A percentile compares a stretch with the other conserved stretches of the same genome.
Conservation (phyloP, 1,140 invertebrate genomes). For the Dufourea novaeangliae region DNA sequence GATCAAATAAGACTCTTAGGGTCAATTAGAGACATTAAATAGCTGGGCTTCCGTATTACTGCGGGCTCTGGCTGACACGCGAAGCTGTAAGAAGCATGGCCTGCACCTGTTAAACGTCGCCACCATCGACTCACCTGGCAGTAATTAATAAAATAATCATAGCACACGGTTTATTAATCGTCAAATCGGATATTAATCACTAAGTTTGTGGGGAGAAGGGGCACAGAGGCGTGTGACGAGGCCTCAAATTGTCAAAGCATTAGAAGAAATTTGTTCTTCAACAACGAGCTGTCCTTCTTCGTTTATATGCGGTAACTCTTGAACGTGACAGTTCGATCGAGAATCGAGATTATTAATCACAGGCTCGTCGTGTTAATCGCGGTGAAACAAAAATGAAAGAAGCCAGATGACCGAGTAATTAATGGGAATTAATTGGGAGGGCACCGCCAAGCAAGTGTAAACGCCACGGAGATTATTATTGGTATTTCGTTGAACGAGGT, state of each 20-base stretch:
- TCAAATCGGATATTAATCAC: constrained; percentile 45
- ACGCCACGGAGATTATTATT: constrained; percentile 12
- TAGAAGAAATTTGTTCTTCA: not conserved
- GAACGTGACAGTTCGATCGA: constrained; percentile 22
- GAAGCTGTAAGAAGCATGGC: constrained; percentile 76
- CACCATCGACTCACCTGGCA: constrained; percentile 71
- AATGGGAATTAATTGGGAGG: constrained; percentile 52
- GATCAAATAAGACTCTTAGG: constrained; percentile 8
- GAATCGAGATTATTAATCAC: constrained; percentile 56
- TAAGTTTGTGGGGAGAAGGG: not conserved
- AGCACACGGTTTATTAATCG: constrained; percentile 29
- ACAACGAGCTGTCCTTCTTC: too few species aligned
- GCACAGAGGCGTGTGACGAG: not conserved
- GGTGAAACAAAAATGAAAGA: constrained; percentile 33
- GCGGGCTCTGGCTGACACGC: constrained; percentile 58
- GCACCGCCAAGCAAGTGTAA: constrained; percentile 73
- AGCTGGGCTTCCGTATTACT: constrained; percentile 62
- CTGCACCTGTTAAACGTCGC: constrained; percentile 76
- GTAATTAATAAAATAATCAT: constrained; percentile 59
- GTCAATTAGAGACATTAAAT: constrained; percentile 48
- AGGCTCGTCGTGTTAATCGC: constrained; percentile 55
- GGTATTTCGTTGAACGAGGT: constrained; percentile 17
- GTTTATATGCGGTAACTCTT: not conserved
- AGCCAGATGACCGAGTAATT: constrained; percentile 44
- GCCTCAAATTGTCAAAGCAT: constrained; percentile 43